These are phyloP conservation scores for Bostrychus sinensis DNA, from an alignment of 2,113 vertebrate genomes.

Conservation along the genomic window DNA sequence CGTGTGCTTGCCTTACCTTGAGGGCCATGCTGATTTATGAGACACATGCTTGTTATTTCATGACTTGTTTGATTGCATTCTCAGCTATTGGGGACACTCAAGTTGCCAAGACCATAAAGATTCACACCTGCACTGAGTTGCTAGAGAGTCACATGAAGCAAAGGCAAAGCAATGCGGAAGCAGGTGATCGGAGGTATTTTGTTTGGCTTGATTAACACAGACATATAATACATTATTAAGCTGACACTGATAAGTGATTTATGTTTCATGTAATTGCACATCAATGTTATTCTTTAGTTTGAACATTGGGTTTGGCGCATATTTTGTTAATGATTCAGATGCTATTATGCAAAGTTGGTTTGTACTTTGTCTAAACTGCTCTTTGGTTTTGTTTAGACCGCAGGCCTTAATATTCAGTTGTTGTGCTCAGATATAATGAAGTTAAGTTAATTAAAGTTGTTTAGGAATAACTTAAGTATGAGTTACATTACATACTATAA, in stretches of 20 bases:
- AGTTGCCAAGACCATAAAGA: slow-evolving; percentile 72
- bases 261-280: slow-evolving; percentile 22
- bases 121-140: slow-evolving; percentile 69
- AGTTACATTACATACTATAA: no score
- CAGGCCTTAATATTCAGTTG: neutral
- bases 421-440: neutral
- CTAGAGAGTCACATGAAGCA: slow-evolving; percentile 32
- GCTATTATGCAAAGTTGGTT: neutral
- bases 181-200: slow-evolving; percentile 59
- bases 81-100: slow-evolving; percentile 52
- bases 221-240: slow-evolving; percentile 7
- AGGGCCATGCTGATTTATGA: slow-evolving; percentile 72
- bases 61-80: slow-evolving; percentile 81
- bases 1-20: slow-evolving; percentile 55
- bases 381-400: neutral
- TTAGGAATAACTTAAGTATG: no score
- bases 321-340: slow-evolving; percentile 14
- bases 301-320: slow-evolving; percentile 15
- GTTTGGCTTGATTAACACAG: slow-evolving; percentile 47
- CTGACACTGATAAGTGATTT: slow-evolving; percentile 43
- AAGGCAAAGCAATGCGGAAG: slow-evolving; percentile 44
- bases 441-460: no score
- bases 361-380: neutral
- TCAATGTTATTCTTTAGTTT: slow-evolving; percentile 12
- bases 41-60: slow-evolving; percentile 73